These are phyloP conservation scores for Pyrochroa serraticornis DNA, from an alignment of 2,888 invertebrate genomes.

Conservation along the genomic window DNA sequence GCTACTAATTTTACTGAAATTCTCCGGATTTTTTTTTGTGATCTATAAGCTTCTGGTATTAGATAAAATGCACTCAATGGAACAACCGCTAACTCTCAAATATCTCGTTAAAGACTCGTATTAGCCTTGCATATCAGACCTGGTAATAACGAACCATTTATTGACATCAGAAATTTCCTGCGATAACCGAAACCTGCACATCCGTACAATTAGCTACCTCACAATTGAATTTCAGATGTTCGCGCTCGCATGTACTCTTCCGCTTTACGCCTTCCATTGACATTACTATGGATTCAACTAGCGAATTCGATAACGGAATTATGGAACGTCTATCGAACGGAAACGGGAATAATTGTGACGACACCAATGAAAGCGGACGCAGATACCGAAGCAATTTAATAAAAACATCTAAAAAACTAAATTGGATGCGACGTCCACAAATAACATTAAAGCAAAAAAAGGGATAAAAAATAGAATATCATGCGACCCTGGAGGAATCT, in stretches of 20 bases:
- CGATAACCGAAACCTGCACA: no score
- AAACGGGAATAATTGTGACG: slow-evolving; percentile 1
- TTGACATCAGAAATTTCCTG: no score
- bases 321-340: not conserved
- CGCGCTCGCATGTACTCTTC: slow-evolving; percentile 26
- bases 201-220: no score
- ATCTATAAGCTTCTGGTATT: no score
- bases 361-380: not conserved
- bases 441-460: not conserved
- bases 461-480: not conserved
- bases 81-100: no score
- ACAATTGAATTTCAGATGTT: not conserved
- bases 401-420: slow-evolving; percentile 1
- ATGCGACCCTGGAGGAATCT: no score
- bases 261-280: slow-evolving; percentile 1
- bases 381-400: slow-evolving; percentile 6
- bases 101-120: no score
- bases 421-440: not conserved
- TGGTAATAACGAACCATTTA: no score
- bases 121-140: no score
- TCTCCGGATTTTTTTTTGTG: no score
- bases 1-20: no score
- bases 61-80: no score
- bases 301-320: not conserved
- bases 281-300: not conserved